phyloP scores from a whole-genome alignment of 2,888 invertebrate species.

The Keiferia lycopersicella region DNA sequence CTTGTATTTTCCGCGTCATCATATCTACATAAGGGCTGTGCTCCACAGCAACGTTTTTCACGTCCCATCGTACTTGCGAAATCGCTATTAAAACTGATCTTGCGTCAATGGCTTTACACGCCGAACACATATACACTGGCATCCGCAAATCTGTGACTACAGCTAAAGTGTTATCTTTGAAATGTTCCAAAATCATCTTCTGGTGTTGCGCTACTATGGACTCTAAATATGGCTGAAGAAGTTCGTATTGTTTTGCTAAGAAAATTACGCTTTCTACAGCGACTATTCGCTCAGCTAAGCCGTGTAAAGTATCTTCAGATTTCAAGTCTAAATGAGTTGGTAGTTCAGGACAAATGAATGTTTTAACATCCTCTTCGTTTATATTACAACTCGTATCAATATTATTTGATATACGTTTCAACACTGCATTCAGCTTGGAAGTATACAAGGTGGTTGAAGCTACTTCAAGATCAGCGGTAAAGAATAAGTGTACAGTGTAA shows the following conservation, averaged over 20 bases:
- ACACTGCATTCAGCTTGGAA: slow-evolving; percentile 85
- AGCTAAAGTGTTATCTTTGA: slow-evolving; percentile 87
- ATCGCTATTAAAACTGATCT: slow-evolving; percentile 90
- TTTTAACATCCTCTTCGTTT: slow-evolving; percentile 54
- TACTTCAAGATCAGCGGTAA: slow-evolving; percentile 87
- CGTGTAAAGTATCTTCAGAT: slow-evolving; percentile 87
- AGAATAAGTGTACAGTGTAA: slow-evolving; percentile 92
- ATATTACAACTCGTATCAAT: slow-evolving; percentile 72
- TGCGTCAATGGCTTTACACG: slow-evolving; percentile 89
- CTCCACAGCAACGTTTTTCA: slow-evolving; percentile 96
- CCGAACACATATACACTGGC: slow-evolving; percentile 94
- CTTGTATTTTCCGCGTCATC: slow-evolving; percentile 87
- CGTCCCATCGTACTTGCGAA: slow-evolving; percentile 96
- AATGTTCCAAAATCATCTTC: slow-evolving; percentile 85
- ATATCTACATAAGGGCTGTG: slow-evolving; percentile 94
- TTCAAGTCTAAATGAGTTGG: slow-evolving; percentile 59
- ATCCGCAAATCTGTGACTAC: slow-evolving; percentile 88
- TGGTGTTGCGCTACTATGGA: slow-evolving; percentile 88
- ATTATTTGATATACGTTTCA: slow-evolving; percentile 89
- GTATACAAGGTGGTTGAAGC: slow-evolving; percentile 82
- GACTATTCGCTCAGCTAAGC: slow-evolving; percentile 92
- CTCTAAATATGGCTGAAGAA: slow-evolving; percentile 92
- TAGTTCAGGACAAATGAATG: slow-evolving; percentile 51
- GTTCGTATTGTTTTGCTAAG: slow-evolving; percentile 92
- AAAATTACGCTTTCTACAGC: slow-evolving; percentile 97